phyloP scores from a whole-genome alignment of 2,113 vertebrate genomes.

The Cricetomys ansorgei region DNA sequence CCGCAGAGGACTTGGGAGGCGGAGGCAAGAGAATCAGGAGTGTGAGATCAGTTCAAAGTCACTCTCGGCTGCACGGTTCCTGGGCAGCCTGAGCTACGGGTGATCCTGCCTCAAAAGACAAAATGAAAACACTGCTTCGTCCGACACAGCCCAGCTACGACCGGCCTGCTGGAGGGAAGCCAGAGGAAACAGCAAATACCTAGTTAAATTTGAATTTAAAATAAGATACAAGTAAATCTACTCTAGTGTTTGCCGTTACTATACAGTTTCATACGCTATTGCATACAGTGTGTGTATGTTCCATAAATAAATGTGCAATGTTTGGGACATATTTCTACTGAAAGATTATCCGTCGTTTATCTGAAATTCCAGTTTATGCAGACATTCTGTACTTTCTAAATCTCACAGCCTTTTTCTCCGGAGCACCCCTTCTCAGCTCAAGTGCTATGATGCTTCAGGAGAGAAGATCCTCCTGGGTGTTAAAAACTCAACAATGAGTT shows the following conservation, averaged over 20 bases:
- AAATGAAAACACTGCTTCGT: background rate
- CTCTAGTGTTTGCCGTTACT: background rate
- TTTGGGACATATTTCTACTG: background rate
- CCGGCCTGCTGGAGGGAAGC: background rate
- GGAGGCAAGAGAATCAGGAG: background rate
- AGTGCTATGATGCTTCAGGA: background rate
- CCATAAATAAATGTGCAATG: conserved; percentile 12
- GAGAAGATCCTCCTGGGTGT: conserved; percentile 25
- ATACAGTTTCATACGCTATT: background rate
- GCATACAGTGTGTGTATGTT: background rate
- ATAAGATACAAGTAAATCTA: background rate
- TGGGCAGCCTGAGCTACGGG: background rate
- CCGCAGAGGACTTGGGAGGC: too few relatives aligned
- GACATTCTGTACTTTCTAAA: background rate
- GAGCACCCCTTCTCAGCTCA: conserved; percentile 35
- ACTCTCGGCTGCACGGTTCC: too few relatives aligned
- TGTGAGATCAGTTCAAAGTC: background rate
- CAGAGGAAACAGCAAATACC: background rate
- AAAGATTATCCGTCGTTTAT: conserved; percentile 47
- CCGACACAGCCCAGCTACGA: background rate
- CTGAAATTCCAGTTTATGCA: conserved; percentile 37
- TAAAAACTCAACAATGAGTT: conserved; percentile 51
- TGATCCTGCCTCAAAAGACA: background rate
- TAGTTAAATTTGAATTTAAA: conserved; percentile 34
- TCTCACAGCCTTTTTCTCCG: conserved; percentile 25